Evolutionary conservation across 2,113 vertebrate genomes (phyloP).

Genomic region (Lontra canadensis): DNA sequence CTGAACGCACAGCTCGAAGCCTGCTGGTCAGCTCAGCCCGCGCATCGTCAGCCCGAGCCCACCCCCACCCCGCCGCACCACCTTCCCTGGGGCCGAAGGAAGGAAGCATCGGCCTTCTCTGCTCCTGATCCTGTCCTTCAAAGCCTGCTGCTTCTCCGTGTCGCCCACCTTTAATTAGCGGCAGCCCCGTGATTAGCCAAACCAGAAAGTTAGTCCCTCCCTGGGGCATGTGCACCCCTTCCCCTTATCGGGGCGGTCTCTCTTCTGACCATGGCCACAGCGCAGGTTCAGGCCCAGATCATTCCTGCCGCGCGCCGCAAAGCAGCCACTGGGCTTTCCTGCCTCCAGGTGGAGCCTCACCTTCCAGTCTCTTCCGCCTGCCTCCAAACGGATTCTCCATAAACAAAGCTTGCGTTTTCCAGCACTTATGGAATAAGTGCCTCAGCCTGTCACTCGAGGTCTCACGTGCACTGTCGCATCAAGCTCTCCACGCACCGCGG

Average conservation of each 20-base stretch:
- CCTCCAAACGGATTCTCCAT: background rate
- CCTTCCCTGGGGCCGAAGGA: accelerated
- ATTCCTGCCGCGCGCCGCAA: accelerated
- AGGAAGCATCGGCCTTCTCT: too few species aligned
- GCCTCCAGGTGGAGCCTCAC: background rate
- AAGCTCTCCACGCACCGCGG: accelerated
- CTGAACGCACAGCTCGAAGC: too few species aligned
- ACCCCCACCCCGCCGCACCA: accelerated
- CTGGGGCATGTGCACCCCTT: background rate
- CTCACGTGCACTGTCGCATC: accelerated
- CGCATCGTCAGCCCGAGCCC: accelerated
- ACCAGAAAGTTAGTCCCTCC: accelerated
- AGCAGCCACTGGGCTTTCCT: too few species aligned
- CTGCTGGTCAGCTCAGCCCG: background rate
- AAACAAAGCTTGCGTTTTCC: background rate
- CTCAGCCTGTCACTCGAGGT: accelerated
- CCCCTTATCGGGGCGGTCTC: background rate
- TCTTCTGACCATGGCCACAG: accelerated
- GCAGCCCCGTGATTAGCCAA: background rate
- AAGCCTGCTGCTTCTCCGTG: background rate
- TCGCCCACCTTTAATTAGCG: background rate
- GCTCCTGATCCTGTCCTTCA: background rate
- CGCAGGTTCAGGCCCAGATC: accelerated
- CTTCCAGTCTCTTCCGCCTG: background rate
- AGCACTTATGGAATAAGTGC: too few species aligned